phyloP scores from a whole-genome alignment of 2,888 invertebrate genomes.

The Lasioglossum figueresi region DNA sequence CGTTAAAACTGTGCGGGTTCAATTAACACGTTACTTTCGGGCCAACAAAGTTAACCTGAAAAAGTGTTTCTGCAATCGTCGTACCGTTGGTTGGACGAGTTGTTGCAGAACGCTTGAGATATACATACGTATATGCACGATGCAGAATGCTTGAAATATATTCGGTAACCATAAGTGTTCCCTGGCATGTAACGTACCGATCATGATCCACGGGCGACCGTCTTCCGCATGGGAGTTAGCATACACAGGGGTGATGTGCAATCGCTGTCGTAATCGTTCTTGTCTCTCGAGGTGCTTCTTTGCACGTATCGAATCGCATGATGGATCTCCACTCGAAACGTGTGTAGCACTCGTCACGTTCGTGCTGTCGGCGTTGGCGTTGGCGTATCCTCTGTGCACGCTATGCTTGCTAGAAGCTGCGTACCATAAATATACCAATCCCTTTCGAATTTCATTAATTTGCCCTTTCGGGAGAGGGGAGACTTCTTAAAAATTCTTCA shows the following conservation, averaged over 20 bases:
- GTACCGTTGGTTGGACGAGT: not conserved
- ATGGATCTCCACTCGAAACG: constrained; percentile 38
- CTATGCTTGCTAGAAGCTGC: constrained; percentile 1
- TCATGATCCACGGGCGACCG: constrained; percentile 12
- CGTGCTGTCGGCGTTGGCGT: constrained; percentile 57
- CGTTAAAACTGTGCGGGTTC: not conserved
- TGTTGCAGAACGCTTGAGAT: not conserved
- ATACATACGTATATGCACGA: not conserved
- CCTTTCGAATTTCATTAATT: not conserved
- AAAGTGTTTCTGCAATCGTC: not conserved
- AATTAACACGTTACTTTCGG: not conserved
- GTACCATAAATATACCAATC: not conserved
- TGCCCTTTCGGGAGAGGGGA: not conserved
- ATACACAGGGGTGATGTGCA: constrained; percentile 47
- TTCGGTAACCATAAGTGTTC: constrained; percentile 4
- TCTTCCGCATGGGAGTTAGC: constrained; percentile 41
- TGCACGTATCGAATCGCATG: constrained; percentile 49
- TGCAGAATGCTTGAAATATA: constrained; percentile 12
- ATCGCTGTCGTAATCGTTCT: constrained; percentile 59
- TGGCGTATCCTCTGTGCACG: constrained; percentile 40
- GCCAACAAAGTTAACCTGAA: not conserved
- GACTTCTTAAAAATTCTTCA: not conserved
- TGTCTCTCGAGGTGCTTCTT: constrained; percentile 52
- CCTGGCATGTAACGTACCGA: not conserved
- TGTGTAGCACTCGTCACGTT: constrained; percentile 41